Percentiles rank a stretch among this genome's conserved stretches.
Evolutionary conservation across 2,113 vertebrate species (phyloP).

Genomic region (Aspiorhynchus laticeps): DNA sequence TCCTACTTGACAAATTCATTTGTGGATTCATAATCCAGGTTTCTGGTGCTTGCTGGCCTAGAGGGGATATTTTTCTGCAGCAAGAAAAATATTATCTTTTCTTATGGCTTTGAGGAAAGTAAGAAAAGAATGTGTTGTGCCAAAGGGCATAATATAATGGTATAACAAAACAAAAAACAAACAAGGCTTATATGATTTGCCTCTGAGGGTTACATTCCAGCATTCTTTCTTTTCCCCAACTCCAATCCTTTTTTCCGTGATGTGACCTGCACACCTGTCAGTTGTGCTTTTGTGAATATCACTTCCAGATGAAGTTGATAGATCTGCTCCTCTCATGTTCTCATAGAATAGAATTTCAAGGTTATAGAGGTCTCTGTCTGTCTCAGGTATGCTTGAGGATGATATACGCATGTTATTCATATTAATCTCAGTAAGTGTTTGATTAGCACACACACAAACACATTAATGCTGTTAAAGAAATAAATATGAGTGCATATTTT

Average conservation of each 20-base stretch:
- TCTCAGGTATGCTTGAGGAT: not conserved
- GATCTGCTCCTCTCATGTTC: constrained; percentile 10
- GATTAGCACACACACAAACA: not conserved
- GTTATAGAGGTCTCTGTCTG: not conserved
- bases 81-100: not conserved
- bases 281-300: constrained; percentile 37
- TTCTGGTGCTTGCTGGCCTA: constrained; percentile 34
- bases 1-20: not conserved
- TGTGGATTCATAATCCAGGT: not conserved
- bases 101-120: not conserved
- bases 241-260: not conserved
- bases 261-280: constrained; percentile 38
- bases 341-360: not conserved
- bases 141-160: not conserved
- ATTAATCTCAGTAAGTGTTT: not conserved
- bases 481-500: not conserved
- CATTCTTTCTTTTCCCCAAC: not conserved
- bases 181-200: not conserved
- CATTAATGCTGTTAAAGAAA: not conserved
- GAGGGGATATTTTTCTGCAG: not conserved
- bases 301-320: constrained; percentile 42
- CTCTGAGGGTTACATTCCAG: not conserved
- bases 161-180: not conserved
- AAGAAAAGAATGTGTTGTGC: not conserved
- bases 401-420: not conserved